Conservation (phyloP, 1,140 invertebrate genomes). For the Scaptomyza pallida region DNA sequence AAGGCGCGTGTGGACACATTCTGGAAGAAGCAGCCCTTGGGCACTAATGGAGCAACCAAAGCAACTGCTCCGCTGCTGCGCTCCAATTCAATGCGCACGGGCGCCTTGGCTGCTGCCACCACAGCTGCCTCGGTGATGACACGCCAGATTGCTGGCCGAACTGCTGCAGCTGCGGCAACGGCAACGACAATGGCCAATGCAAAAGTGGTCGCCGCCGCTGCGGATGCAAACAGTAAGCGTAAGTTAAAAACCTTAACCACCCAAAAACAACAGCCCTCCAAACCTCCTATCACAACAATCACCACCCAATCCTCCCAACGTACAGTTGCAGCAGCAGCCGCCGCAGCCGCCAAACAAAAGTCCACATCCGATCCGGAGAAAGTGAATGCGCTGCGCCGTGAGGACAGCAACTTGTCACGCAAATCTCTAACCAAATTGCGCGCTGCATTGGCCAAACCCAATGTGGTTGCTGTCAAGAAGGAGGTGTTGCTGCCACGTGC, state of each 20-base stretch:
- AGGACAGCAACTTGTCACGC: slow-evolving; percentile 77
- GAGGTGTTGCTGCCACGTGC: slow-evolving; percentile 2
- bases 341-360: slow-evolving; percentile 47
- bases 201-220: slow-evolving; percentile 42
- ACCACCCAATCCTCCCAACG: background rate
- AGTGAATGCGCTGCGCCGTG: slow-evolving; percentile 57
- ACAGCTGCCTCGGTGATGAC: background rate
- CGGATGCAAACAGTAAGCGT: slow-evolving; percentile 50
- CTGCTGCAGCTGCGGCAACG: slow-evolving; percentile 3
- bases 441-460: slow-evolving; percentile 67
- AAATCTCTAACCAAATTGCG: slow-evolving; percentile 75
- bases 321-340: slow-evolving; percentile 10
- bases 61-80: slow-evolving; percentile 47
- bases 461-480: slow-evolving; percentile 15
- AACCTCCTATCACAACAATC: background rate
- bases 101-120: background rate
- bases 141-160: slow-evolving; percentile 25
- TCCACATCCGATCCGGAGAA: slow-evolving; percentile 50
- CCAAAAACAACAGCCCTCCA: background rate
- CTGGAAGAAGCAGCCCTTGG: slow-evolving; percentile 70
- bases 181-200: slow-evolving; percentile 42
- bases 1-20: slow-evolving; percentile 80
- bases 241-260: slow-evolving; percentile 22
- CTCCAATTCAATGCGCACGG: slow-evolving; percentile 69
- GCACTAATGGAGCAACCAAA: slow-evolving; percentile 2